Conservation (phyloP, 2,797 vertebrate genomes). For the Amblyopsis hoosieri region DNA sequence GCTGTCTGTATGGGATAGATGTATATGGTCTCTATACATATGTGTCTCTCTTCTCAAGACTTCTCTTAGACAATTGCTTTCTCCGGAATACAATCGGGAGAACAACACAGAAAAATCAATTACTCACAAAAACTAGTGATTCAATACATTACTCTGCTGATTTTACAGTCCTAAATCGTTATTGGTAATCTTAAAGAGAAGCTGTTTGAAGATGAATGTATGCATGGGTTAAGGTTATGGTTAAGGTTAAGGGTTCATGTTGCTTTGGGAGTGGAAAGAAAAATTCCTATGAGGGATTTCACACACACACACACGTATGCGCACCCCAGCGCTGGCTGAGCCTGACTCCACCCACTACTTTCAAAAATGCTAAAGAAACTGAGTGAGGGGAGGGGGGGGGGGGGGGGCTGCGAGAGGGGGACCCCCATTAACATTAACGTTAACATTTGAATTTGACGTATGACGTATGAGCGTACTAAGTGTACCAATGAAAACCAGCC, state of each 20-base stretch:
- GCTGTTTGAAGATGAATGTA: background rate
- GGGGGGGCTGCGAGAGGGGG: no score
- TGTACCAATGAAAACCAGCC: no score
- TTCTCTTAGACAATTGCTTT: background rate
- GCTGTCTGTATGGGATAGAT: no score
- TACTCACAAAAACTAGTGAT: background rate
- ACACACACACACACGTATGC: background rate
- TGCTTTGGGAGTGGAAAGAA: background rate
- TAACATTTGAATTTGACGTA: no score
- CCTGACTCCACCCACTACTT: no score
- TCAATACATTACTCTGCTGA: background rate
- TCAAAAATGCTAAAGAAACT: no score
- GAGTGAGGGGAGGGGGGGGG: no score
- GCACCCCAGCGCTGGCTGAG: no score
- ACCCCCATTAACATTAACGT: no score
- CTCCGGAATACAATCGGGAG: background rate
- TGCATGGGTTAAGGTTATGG: no score
- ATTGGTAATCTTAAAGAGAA: background rate
- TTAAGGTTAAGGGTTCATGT: background rate
- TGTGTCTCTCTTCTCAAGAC: background rate
- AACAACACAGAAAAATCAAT: background rate
- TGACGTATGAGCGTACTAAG: no score
- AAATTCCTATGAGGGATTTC: background rate
- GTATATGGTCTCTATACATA: background rate
- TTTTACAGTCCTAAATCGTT: no score